These are phyloP conservation scores for Microchirus variegatus DNA, from an alignment of 2,797 vertebrate genomes.

Conservation along the genomic window DNA sequence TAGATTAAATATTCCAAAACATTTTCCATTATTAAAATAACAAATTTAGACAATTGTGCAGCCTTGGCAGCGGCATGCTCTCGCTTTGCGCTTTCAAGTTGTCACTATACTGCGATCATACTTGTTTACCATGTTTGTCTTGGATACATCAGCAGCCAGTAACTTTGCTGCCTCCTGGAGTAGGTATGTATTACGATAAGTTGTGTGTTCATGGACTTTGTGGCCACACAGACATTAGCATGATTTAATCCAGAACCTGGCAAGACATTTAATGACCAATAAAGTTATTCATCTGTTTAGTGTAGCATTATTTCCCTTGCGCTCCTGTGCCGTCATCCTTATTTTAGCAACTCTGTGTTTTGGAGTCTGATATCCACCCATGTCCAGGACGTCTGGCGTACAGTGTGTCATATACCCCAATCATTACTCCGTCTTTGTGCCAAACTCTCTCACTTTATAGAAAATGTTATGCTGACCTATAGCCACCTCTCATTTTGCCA, in stretches of 20 bases:
- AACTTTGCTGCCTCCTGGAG: slow-evolving; percentile 26
- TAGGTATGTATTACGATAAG: slow-evolving; percentile 35
- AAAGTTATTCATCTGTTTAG: slow-evolving; percentile 29
- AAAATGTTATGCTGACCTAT: slow-evolving; percentile 28
- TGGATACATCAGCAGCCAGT: slow-evolving; percentile 34
- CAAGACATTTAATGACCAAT: slow-evolving; percentile 13
- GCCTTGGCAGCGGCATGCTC: slow-evolving; percentile 9
- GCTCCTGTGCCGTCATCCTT: slow-evolving; percentile 13
- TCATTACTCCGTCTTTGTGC: slow-evolving; percentile 22
- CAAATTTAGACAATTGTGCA: slow-evolving; percentile 27
- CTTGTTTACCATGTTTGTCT: slow-evolving; percentile 49
- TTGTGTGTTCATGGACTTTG: slow-evolving; percentile 25
- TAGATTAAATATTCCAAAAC: slow-evolving; percentile 41
- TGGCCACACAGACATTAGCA: slow-evolving; percentile 14
- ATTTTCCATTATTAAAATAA: slow-evolving; percentile 44
- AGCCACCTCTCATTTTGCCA: not conserved
- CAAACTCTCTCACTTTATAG: slow-evolving; percentile 12
- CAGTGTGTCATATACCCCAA: slow-evolving; percentile 21
- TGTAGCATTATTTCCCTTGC: slow-evolving; percentile 20
- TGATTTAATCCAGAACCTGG: slow-evolving; percentile 31
- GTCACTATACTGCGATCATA: slow-evolving; percentile 35
- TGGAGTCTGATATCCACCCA: slow-evolving; percentile 14
- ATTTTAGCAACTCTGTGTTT: slow-evolving; percentile 12
- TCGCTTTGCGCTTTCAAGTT: slow-evolving; percentile 3
- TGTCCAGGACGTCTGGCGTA: slow-evolving; percentile 9